Conservation (phyloP, 2,797 vertebrate species). For the Hozukius guyotensis region DNA sequence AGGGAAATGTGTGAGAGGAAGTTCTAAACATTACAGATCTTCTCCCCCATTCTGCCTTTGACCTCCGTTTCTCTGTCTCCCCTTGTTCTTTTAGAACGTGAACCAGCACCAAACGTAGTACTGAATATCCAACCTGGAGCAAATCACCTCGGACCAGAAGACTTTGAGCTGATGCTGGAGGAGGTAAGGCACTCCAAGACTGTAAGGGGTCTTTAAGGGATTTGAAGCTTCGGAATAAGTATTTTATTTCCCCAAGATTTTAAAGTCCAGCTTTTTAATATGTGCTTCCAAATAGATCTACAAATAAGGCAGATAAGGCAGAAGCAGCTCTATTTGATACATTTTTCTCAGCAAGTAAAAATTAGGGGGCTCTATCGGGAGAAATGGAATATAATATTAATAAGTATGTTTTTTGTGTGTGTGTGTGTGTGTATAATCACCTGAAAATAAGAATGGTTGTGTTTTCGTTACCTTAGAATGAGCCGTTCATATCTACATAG, state of each 20-base stretch:
- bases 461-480: too few relatives aligned
- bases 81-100: constrained; percentile 42
- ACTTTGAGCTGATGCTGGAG: constrained; percentile 85
- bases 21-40: constrained; percentile 39
- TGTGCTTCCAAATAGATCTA: neutral
- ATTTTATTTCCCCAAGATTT: neutral
- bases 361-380: too few relatives aligned
- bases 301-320: too few relatives aligned
- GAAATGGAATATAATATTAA: too few relatives aligned
- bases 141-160: constrained; percentile 86
- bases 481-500: too few relatives aligned
- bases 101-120: constrained; percentile 81
- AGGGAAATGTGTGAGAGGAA: constrained; percentile 25
- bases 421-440: too few relatives aligned
- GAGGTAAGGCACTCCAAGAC: constrained; percentile 82
- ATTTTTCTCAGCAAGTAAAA: neutral
- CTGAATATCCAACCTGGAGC: constrained; percentile 88
- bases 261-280: neutral
- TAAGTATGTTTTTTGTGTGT: too few relatives aligned
- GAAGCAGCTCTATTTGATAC: neutral
- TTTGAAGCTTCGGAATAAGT: neutral
- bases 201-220: neutral
- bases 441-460: too few relatives aligned
- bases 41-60: neutral
- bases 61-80: neutral